Evolutionary conservation across 2,797 vertebrate genomes (phyloP).

Genomic region (Sebastes steindachneri): DNA sequence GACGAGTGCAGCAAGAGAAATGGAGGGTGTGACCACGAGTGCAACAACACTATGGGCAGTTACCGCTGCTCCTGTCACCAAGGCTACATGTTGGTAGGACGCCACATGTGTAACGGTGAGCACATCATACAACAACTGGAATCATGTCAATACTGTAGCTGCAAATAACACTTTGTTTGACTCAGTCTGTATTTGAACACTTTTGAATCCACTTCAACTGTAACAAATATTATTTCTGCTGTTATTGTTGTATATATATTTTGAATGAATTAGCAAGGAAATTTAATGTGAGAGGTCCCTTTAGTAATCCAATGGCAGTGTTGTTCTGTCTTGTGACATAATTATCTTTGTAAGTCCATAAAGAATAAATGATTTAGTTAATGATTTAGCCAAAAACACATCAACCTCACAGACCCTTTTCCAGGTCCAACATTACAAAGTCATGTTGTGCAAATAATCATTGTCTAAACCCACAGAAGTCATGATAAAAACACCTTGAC

Average conservation of each 20-base stretch:
- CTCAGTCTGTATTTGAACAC: background rate
- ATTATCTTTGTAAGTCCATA: background rate
- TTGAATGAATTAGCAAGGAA: background rate
- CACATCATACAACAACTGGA: background rate
- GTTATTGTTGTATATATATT: background rate
- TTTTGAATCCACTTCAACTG: background rate
- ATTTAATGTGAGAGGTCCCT: background rate
- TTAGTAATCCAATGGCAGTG: background rate
- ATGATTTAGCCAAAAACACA: background rate
- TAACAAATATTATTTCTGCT: background rate
- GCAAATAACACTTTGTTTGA: background rate
- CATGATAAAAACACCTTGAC: background rate
- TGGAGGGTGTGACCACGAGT: conserved; percentile 90
- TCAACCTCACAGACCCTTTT: background rate
- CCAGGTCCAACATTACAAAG: background rate
- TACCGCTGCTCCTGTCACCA: conserved; percentile 90
- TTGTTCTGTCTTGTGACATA: background rate
- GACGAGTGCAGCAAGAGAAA: conserved; percentile 89
- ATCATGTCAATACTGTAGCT: conserved; percentile 5
- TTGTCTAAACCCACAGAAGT: background rate
- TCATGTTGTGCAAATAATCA: background rate
- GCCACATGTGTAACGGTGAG: conserved; percentile 89
- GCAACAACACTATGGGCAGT: conserved; percentile 91
- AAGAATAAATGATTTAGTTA: background rate
- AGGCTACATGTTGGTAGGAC: conserved; percentile 87